Base-by-base conservation (phyloP, 2,113 vertebrate species). In the Aplodontia rufa region DNA sequence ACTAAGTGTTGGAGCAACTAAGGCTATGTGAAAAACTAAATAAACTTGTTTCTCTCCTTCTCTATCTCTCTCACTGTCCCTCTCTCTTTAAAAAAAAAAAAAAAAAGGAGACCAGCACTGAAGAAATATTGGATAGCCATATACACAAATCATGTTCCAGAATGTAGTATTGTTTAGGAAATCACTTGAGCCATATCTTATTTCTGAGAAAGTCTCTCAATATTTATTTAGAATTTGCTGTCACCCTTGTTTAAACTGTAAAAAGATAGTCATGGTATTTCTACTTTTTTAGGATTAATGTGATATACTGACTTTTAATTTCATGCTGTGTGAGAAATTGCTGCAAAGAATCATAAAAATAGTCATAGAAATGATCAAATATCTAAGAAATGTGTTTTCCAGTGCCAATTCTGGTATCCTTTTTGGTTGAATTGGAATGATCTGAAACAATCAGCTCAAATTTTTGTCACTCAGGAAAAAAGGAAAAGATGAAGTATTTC, bases 401-500 rank as follows among this genome's bases (percentile, higher is more conserved):
- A 45, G n/a, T 55, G 37, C 2, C 55, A 30, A 42, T 90, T 74
- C 69, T 58, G 8, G 19, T 76, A 60, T 72, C 19, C 68, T 69
- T 47, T 90, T 10, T 78, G 78, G 40, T 3, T 79, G 81, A 72
- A 32, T 32, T 68, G 3, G 30, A 37, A 80, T 17, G 7, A n/a
- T 83, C 14, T 45, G 40, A 83, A 92, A 92, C 19, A 92, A 90
- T 78, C 53, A 20, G 14, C 49, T 68, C 74, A 68, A 32, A 3
- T 68, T 60, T 62, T 90, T 92, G n/a, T 82, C n/a, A 90, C n/a
- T 26, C n/a, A 81, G 49, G 40, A 82, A 55, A 55, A 87, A 84
- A 22, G 85, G 24, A 60, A 86, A 71, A 47, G 22, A 24, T 87
- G 42, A 40, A 68, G 35, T 40, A 74, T 83, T 47, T 87, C 35